phyloP scores from a whole-genome alignment of 2,113 vertebrate species.

The Scatophagus argus region DNA sequence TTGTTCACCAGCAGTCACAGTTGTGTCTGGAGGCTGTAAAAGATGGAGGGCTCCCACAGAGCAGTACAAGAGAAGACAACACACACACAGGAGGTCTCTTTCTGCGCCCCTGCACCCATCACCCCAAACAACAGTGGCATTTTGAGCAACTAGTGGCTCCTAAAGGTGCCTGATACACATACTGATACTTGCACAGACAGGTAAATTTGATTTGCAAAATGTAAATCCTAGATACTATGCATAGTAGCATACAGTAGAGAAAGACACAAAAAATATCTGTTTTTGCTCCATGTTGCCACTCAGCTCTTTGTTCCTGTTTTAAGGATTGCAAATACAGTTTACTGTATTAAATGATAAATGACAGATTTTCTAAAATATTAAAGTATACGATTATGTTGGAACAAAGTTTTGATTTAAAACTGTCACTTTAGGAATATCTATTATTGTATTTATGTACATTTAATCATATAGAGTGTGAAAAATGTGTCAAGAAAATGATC shows the following conservation, averaged over 20 bases:
- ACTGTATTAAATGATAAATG: constrained; percentile 8
- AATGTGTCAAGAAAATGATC: background rate
- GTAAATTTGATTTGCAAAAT: background rate
- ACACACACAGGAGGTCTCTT: constrained; percentile 71
- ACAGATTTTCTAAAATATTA: background rate
- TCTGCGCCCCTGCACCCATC: constrained; percentile 83
- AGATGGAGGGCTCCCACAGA: constrained; percentile 52
- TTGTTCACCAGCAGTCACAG: constrained; percentile 87
- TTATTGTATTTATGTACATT: constrained; percentile 22
- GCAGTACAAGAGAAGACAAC: background rate
- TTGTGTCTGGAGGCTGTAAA: constrained; percentile 87
- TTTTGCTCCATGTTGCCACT: constrained; percentile 13
- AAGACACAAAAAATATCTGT: background rate
- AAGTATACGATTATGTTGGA: background rate
- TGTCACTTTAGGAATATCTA: background rate
- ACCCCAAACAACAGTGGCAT: constrained; percentile 86
- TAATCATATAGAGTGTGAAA: constrained; percentile 1
- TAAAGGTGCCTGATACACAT: constrained; percentile 53
- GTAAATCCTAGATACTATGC: background rate
- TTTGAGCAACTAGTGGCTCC: constrained; percentile 81
- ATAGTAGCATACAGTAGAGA: constrained; percentile 12
- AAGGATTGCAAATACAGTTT: constrained; percentile 61
- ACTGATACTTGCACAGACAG: background rate
- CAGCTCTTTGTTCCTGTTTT: constrained; percentile 67
- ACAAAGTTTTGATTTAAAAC: constrained; percentile 25